A percentile compares a stretch with the other conserved stretches of the same genome.
Conservation (phyloP, 2,888 invertebrate species). For the Aspidapion aeneum region DNA sequence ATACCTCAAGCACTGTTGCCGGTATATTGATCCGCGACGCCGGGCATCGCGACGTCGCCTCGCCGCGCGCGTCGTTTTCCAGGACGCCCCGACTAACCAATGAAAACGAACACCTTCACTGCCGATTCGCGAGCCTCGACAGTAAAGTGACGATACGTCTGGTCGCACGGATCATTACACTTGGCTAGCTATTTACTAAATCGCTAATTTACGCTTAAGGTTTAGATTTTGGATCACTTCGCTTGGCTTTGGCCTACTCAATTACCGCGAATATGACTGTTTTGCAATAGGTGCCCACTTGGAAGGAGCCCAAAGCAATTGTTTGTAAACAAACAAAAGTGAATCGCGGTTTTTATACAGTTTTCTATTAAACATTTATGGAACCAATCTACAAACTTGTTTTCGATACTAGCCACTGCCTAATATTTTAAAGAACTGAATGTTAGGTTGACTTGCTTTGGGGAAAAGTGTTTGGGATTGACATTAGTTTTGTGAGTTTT, state of each 20-base stretch:
- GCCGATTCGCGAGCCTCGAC: not conserved
- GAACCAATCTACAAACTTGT: no score
- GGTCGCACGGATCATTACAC: not conserved
- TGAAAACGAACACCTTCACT: not conserved
- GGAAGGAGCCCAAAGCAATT: not conserved
- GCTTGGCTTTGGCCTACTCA: not conserved
- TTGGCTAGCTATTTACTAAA: not conserved
- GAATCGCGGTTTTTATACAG: no score
- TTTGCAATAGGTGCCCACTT: not conserved
- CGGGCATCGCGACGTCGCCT: conserved; percentile 33
- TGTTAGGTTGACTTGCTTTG: no score
- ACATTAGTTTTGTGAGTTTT: no score
- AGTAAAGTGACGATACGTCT: not conserved
- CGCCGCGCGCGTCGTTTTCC: conserved; percentile 20
- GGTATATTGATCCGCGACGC: conserved; percentile 42
- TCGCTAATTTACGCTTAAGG: not conserved
- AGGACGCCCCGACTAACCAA: conserved; percentile 1
- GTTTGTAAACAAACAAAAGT: no score
- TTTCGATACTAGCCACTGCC: no score
- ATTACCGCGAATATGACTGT: not conserved
- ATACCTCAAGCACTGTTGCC: conserved; percentile 33
- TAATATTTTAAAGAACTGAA: no score
- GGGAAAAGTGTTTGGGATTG: no score
- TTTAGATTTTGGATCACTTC: not conserved
- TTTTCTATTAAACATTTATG: no score